A percentile compares a stretch with the other conserved stretches of the same genome.
Evolutionary conservation across 2,888 invertebrate genomes (phyloP).

Genomic region (Apeira syringaria): DNA sequence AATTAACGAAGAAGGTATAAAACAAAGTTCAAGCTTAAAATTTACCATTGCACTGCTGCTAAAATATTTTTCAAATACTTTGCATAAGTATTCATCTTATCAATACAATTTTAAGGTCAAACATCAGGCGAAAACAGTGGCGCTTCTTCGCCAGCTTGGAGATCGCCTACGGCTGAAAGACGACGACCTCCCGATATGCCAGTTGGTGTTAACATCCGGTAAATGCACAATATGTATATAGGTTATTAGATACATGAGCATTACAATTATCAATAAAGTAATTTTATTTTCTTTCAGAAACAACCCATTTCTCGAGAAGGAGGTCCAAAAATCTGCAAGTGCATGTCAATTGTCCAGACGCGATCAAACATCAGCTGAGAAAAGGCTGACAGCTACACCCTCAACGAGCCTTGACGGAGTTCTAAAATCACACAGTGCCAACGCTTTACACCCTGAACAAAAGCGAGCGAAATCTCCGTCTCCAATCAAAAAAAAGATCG

Average conservation of each 20-base stretch:
- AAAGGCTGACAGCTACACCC: conserved; percentile 50
- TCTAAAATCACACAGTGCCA: conserved; percentile 72
- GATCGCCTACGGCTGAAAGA: conserved; percentile 85
- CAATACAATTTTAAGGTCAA: conserved; percentile 48
- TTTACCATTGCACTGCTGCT: no score
- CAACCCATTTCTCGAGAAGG: conserved; percentile 79
- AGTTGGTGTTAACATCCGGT: conserved; percentile 77
- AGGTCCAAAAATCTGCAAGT: conserved; percentile 87
- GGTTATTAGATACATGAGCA: no score
- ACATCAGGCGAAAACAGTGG: conserved; percentile 83
- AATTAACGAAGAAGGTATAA: conserved; percentile 81
- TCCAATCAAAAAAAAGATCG: conserved; percentile 37
- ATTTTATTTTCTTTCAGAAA: no score
- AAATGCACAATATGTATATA: conserved; percentile 1
- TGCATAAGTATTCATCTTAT: neutral
- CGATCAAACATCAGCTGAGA: conserved; percentile 58
- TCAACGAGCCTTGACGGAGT: conserved; percentile 58
- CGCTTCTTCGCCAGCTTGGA: conserved; percentile 86
- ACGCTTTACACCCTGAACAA: conserved; percentile 66
- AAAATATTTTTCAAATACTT: neutral
- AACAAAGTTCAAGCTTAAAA: no score
- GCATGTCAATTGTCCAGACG: conserved; percentile 76
- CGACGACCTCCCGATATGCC: conserved; percentile 81
- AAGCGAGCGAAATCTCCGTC: conserved; percentile 30
- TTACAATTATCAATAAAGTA: no score